phyloP scores from a whole-genome alignment of 35 echinoderm and acorn worm species.

The Heliocidaris erythrogramma region DNA sequence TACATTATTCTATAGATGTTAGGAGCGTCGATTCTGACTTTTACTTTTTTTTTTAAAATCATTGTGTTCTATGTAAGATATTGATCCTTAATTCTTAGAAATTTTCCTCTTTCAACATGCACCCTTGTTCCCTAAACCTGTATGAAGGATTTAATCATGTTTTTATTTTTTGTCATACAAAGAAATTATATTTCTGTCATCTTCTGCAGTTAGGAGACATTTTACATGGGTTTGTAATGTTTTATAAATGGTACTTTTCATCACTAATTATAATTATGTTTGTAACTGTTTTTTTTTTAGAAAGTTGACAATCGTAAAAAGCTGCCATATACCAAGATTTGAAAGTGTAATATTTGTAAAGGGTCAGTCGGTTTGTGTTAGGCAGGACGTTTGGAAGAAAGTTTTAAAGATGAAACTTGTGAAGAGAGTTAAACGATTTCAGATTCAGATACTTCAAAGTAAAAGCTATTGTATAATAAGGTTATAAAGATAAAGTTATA shows the following conservation, averaged over 20 bases:
- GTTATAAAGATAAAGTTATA: constrained; percentile 14
- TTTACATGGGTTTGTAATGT: not conserved
- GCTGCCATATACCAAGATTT: not conserved
- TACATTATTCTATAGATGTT: too few relatives aligned
- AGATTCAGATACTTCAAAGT: not conserved
- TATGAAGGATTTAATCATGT: too few relatives aligned
- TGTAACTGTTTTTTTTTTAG: not conserved
- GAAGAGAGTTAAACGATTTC: not conserved
- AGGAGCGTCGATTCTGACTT: too few relatives aligned
- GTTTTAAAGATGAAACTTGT: not conserved
- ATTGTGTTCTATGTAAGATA: not conserved
- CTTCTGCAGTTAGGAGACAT: too few relatives aligned
- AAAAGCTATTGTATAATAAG: constrained; percentile 14
- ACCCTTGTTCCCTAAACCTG: too few relatives aligned
- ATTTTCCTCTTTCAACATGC: not conserved
- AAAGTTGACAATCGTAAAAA: not conserved
- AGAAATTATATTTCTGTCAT: too few relatives aligned
- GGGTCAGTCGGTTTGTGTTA: not conserved
- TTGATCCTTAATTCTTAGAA: not conserved
- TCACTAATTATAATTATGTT: not conserved
- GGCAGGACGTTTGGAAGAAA: not conserved
- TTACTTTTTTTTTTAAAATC: too few relatives aligned
- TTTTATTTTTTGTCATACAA: too few relatives aligned
- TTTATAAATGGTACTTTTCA: not conserved
- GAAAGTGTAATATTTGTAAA: not conserved